A percentile compares a stretch with the other conserved stretches of the same genome.
Conservation (phyloP, 2,888 invertebrate genomes). For the Drosophila mayaguana region DNA sequence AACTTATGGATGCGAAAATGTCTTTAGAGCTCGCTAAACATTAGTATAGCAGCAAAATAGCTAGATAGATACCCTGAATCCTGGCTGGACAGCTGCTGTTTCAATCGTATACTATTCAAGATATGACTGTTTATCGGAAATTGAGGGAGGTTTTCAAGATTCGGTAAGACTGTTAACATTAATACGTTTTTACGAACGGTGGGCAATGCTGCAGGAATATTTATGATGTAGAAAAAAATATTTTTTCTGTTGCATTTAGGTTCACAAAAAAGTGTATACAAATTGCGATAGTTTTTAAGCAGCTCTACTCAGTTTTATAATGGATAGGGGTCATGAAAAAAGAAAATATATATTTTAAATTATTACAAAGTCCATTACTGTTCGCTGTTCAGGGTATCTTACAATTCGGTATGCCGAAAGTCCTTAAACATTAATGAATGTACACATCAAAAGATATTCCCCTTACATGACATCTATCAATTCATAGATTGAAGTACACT, state of each 20-base stretch:
- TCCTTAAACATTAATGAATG: background rate
- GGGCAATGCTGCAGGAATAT: no score
- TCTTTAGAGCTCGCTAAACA: background rate
- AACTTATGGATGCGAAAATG: background rate
- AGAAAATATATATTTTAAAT: background rate
- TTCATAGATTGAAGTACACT: background rate
- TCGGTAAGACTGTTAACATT: background rate
- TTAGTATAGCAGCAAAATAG: background rate
- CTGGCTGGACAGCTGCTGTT: background rate
- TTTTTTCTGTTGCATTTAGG: no score
- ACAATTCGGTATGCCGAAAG: slow-evolving; percentile 26
- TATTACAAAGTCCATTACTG: background rate
- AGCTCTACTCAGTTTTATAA: background rate
- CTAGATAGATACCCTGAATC: background rate
- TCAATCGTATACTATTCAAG: background rate
- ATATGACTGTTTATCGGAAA: no score
- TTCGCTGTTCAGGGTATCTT: slow-evolving; percentile 4
- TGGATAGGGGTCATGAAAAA: background rate
- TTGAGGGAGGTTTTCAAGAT: background rate
- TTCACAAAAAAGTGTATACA: no score
- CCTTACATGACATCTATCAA: slow-evolving; percentile 4
- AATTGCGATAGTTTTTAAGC: background rate
- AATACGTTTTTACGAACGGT: background rate
- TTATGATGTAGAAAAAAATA: no score
- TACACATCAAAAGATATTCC: slow-evolving; percentile 1